Base-by-base conservation (phyloP, 2,888 invertebrate species). In the Argyresthia albistria region DNA sequence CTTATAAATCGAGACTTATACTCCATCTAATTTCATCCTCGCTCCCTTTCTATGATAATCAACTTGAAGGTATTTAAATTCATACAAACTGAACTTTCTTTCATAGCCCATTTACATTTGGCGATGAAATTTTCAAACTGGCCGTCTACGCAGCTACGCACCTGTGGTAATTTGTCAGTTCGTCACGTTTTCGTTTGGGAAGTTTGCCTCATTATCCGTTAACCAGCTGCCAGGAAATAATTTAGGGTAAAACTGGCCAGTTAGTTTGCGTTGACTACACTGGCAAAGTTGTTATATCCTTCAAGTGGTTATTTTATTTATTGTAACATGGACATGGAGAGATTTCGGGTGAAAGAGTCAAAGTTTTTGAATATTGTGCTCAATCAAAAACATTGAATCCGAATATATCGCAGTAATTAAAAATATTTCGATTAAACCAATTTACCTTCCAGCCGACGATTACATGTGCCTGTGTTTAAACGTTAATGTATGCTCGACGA, bases 1-100 rank as follows among this genome's bases (percentile, higher is more conserved):
- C 2, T 25, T 25, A 25, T 6, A 25, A 25, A 2, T 25, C 25
- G 25, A 25, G 25, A 25, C 25, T 25, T 25, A 25, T 25, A 25
- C 25, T 25, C 25, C 25, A 25, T 25, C 25, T 25, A 25, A 25
- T 25, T 25, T 25, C 25, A 25, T 25, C 25, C 3, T 2, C 53
- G 51, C 46, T 48, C 46, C 48, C 16, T 53, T 42, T 42, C 42
- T 12, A 42, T 42, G 42, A 11, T 42, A 42, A 42, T 42, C n/a
- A 42, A 42, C n/a, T 42, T 12, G 10, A 42, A 42, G 12, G 11
- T 42, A 42, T 42, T 42, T 12, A 42, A 42, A 12, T 42, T 42
- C n/a, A 12, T 12, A 42, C 42, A 42, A 42, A 42, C 6, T 42
- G 25, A 25, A 25, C 42, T 12, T 42, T 25, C 12, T 12, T 12